Evolutionary conservation across 2,113 vertebrate genomes (phyloP).

Genomic region (Merops nubicus): DNA sequence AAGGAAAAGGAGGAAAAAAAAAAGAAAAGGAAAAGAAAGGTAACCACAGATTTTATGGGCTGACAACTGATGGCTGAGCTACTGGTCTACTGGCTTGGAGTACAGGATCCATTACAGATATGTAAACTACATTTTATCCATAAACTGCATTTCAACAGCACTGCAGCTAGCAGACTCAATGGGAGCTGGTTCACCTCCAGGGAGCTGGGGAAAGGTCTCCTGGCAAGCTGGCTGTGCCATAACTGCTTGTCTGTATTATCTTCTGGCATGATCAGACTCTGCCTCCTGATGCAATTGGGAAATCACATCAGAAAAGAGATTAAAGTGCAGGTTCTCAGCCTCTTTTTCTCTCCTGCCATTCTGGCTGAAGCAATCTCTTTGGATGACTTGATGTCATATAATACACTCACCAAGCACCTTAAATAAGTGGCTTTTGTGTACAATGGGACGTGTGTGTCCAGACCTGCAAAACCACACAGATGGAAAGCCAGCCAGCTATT

Average conservation of each 20-base stretch:
- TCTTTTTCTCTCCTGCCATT: constrained; percentile 49
- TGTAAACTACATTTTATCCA: constrained; percentile 43
- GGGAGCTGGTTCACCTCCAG: neutral
- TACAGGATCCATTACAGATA: constrained; percentile 73
- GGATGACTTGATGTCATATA: constrained; percentile 37
- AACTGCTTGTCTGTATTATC: neutral
- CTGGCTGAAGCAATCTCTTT: constrained; percentile 55
- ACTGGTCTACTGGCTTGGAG: constrained; percentile 64
- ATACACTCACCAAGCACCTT: neutral
- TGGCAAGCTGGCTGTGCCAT: constrained; percentile 2
- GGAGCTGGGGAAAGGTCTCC: constrained; percentile 38
- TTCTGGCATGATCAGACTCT: neutral
- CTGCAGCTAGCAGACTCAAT: neutral
- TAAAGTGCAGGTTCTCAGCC: constrained; percentile 51
- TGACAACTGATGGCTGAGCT: constrained; percentile 75
- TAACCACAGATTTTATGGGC: constrained; percentile 76
- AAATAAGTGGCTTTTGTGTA: constrained; percentile 37
- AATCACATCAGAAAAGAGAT: constrained; percentile 66
- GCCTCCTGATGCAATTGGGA: constrained; percentile 51
- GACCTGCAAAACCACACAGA: constrained; percentile 50
- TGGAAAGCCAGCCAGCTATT: neutral
- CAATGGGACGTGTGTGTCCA: constrained; percentile 30
- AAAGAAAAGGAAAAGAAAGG: constrained; percentile 20
- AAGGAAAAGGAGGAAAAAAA: neutral
- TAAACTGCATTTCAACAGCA: constrained; percentile 58